Conservation (phyloP, 2,113 vertebrate genomes). For the Ia io region DNA sequence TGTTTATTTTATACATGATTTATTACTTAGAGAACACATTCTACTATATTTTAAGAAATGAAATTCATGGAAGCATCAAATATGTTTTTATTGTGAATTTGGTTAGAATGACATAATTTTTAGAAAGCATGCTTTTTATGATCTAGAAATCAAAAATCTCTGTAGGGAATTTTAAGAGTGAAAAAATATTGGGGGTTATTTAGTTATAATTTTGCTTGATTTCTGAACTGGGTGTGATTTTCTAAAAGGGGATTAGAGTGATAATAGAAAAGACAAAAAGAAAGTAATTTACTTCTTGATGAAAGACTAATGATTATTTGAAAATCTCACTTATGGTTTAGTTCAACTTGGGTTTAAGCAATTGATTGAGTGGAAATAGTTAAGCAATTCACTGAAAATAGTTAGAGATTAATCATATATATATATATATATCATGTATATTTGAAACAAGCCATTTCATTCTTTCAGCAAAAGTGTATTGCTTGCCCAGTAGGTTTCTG, state of each 20-base stretch:
- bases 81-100: background rate
- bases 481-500: background rate
- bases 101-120: background rate
- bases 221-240: background rate
- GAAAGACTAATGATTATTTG: conserved; percentile 38
- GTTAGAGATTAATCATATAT: background rate
- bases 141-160: background rate
- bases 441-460: background rate
- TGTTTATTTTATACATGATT: background rate
- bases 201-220: conserved; percentile 1
- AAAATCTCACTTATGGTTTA: conserved; percentile 42
- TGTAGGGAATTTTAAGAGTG: background rate
- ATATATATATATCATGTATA: background rate
- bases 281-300: conserved; percentile 34
- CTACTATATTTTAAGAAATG: background rate
- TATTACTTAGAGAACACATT: background rate
- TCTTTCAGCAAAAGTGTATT: background rate
- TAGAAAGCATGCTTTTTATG: background rate
- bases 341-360: background rate
- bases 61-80: background rate
- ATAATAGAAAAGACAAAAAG: background rate
- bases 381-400: background rate
- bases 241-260: background rate
- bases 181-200: background rate
- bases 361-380: background rate